Percentiles rank a stretch among this genome's conserved stretches.
Conservation (phyloP, 2,113 vertebrate species). For the Hylia prasina region DNA sequence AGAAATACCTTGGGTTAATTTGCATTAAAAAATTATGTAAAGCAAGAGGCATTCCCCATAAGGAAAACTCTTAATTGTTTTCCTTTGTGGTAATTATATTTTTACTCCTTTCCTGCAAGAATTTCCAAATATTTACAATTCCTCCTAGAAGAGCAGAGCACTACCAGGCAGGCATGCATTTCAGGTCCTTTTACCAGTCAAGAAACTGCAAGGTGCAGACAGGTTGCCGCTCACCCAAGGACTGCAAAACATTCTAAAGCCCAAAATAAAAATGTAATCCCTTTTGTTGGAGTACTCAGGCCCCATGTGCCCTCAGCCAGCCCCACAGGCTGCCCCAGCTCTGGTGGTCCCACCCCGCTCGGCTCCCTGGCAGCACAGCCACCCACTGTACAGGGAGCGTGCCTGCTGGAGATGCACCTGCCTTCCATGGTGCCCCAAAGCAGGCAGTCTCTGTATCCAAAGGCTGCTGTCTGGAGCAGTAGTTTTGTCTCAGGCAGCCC, state of each 20-base stretch:
- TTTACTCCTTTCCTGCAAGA: background rate
- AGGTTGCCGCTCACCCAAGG: background rate
- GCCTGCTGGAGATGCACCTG: background rate
- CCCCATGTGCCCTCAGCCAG: accelerated
- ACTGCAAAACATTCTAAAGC: background rate
- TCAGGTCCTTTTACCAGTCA: background rate
- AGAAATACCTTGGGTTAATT: background rate
- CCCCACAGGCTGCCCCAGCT: background rate
- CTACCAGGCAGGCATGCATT: background rate
- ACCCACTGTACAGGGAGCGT: accelerated
- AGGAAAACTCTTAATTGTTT: background rate
- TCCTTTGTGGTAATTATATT: background rate
- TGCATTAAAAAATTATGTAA: background rate
- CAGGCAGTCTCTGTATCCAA: background rate
- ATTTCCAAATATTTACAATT: background rate
- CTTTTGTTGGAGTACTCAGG: background rate
- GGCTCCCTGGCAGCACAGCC: accelerated
- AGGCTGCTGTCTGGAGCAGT: background rate
- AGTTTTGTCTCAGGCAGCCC: background rate
- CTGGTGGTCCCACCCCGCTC: accelerated
- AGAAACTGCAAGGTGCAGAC: background rate
- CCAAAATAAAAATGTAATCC: background rate
- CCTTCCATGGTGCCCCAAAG: accelerated
- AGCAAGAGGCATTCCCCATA: background rate
- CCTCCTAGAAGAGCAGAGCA: background rate